phyloP scores from a whole-genome alignment of 92 coral and sea anemone species.

The Zoanthus sociatus region DNA sequence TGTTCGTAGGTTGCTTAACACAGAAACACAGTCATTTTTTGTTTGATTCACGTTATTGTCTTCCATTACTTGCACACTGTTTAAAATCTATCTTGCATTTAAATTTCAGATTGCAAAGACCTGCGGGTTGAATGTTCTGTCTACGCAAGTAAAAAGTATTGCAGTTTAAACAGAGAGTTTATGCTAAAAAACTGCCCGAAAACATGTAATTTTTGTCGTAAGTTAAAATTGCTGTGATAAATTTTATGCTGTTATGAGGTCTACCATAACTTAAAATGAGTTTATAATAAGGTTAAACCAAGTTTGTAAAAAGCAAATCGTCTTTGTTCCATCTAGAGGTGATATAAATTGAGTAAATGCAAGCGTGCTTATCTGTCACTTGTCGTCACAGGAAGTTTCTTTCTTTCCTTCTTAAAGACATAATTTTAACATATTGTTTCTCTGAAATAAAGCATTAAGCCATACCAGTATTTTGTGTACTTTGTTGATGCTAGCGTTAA shows the following conservation, averaged over 20 bases:
- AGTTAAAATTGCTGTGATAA: not conserved
- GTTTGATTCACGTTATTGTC: not conserved
- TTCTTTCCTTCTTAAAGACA: too few relatives aligned
- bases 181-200: conserved; percentile 39
- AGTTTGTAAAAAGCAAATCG: too few relatives aligned
- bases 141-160: conserved; percentile 14
- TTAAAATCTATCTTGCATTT: not conserved
- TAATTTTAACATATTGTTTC: too few relatives aligned
- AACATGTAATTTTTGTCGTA: conserved; percentile 44
- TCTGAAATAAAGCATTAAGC: too few relatives aligned
- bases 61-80: not conserved
- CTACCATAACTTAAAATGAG: not conserved
- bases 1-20: too few relatives aligned
- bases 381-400: too few relatives aligned
- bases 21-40: not conserved
- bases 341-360: too few relatives aligned
- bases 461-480: too few relatives aligned
- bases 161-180: conserved; percentile 20
- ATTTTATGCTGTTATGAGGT: not conserved
- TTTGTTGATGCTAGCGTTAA: too few relatives aligned
- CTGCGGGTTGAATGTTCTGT: not conserved
- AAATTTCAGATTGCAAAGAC: conserved; percentile 29
- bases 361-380: too few relatives aligned
- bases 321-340: too few relatives aligned
- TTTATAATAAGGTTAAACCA: not conserved